Percentiles rank a stretch among this genome's conserved stretches.
phyloP scores from a whole-genome alignment of 2,888 invertebrate species.

The Rhamphomyia laevipes region DNA sequence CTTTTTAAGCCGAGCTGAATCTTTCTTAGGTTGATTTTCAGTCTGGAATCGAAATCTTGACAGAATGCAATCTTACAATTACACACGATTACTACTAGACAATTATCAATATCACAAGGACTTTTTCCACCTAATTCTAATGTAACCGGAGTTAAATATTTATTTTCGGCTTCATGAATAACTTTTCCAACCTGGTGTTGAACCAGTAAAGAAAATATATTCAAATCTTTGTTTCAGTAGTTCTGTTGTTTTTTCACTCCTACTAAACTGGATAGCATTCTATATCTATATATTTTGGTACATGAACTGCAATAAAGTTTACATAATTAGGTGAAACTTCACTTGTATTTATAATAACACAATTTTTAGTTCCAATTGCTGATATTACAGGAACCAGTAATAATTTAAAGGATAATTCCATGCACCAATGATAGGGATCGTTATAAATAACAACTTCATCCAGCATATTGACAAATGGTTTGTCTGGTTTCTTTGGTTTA shows the following conservation, averaged over 20 bases:
- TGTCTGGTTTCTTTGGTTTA: constrained; percentile 57
- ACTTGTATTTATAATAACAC: constrained; percentile 87
- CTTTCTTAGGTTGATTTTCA: no score
- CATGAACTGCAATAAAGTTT: constrained; percentile 54
- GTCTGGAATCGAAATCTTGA: no score
- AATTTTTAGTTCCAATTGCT: constrained; percentile 89
- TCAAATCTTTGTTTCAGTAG: constrained; percentile 83
- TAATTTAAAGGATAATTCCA: constrained; percentile 95
- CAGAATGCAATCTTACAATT: no score
- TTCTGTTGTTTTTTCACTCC: constrained; percentile 76
- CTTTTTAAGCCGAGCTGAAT: no score
- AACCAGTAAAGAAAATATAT: constrained; percentile 88
- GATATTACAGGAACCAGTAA: constrained; percentile 66
- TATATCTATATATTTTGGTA: constrained; percentile 84
- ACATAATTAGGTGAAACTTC: constrained; percentile 70
- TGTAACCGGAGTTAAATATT: constrained; percentile 84
- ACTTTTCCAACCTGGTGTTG: constrained; percentile 75
- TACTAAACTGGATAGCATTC: constrained; percentile 76
- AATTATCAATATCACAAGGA: no score
- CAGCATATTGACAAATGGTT: constrained; percentile 57
- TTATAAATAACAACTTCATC: constrained; percentile 62
- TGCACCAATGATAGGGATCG: constrained; percentile 82
- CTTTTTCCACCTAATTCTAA: constrained; percentile 83
- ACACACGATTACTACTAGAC: no score
- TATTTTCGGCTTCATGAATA: constrained; percentile 79